Base-by-base conservation (phyloP, 2,797 vertebrate species). In the Microctenopoma lineatum region DNA sequence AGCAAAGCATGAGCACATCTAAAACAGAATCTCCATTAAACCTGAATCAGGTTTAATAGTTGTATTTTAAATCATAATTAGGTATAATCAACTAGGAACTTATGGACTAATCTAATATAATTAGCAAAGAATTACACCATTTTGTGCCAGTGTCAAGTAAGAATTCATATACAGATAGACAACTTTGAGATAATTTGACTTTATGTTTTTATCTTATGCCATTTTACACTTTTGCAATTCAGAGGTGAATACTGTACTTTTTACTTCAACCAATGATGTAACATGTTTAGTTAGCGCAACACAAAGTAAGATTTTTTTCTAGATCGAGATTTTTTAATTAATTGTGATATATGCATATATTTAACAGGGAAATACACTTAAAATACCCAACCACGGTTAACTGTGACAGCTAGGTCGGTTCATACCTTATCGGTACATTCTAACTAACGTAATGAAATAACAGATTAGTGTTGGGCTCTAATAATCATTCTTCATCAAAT, bases 1-100 rank as follows among this genome's bases (percentile, higher is more conserved):
- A 82, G 75, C 36, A 79, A 53, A 70, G 47, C 36, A 34, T 46
- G 50, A 77, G 63, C 61, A 80, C 61, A 70, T 66, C 12, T 36
- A 3, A 5, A 45, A 27, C 39, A 71, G 53, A 52, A 0, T 38
- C 9, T 21, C 9, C 12, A 45, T 41, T 25, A 59, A 57, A 29
- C 46, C 8, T 26, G 7, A 1, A 44, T 0, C 4, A 4, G 1
- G 25, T 56, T 32, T 18, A 54, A 16, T 47, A 11, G 4, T 7
- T 39, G 32, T 18, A 27, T 41, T 45, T 50, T 15, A 16, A 64
- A 74, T 27, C 5, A 2, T 36, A 64, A 41, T 18, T 0, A 32
- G 48, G 2, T 16, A 51, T 39, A 39, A 18, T 26, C 9, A 57
- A 2, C 12, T 4, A 3, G 16, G 26, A 50, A 57, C 45, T 32